These are phyloP conservation scores for Donacobius atricapilla DNA, from an alignment of 2,113 vertebrate genomes.

Conservation along the genomic window DNA sequence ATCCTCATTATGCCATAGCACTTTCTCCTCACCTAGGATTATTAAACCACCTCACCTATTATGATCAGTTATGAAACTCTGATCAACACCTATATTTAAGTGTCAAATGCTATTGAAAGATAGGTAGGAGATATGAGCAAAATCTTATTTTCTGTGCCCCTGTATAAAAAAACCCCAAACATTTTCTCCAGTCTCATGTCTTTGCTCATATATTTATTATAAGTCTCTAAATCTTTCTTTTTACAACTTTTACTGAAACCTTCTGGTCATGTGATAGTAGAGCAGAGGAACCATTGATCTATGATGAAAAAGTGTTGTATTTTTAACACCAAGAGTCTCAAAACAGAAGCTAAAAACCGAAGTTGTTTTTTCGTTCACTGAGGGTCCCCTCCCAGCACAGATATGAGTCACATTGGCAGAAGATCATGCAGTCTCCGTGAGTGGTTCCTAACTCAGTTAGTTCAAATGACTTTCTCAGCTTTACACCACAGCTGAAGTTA, in stretches of 20 bases:
- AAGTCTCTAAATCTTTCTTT: not conserved
- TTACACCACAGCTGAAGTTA: not conserved
- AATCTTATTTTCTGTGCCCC: not conserved
- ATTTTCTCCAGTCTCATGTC: not conserved
- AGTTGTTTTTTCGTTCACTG: not conserved
- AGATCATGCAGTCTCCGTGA: fast-evolving
- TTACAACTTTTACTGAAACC: not conserved
- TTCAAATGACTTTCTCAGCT: not conserved
- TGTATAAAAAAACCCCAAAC: not conserved
- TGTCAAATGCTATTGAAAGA: not conserved
- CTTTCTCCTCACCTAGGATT: not conserved
- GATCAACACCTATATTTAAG: not conserved
- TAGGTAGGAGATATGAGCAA: not conserved
- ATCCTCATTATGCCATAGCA: not conserved
- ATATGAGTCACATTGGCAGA: not conserved
- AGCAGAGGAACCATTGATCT: not conserved
- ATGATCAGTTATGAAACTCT: not conserved
- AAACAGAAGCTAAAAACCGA: not conserved
- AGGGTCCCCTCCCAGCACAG: not conserved
- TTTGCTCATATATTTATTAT: not conserved
- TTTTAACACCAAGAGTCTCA: not conserved
- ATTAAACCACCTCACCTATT: not conserved
- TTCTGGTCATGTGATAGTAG: not conserved
- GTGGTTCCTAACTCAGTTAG: not conserved
- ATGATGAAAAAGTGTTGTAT: not conserved